phyloP scores from a whole-genome alignment of 53 echinoderm and acorn worm species.

The Paracentrotus lividus region DNA sequence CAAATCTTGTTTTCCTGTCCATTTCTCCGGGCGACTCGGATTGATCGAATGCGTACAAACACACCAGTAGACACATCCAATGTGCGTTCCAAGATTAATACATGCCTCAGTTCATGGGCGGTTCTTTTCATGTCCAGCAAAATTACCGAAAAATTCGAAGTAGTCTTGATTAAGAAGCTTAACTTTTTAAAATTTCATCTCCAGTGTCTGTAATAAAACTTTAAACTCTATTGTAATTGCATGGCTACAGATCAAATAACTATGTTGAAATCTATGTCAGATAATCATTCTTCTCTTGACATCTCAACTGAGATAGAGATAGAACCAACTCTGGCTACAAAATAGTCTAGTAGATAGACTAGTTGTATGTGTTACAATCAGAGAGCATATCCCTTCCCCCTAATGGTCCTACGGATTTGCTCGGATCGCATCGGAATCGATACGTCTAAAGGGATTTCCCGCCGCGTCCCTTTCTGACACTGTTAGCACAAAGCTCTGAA shows the following conservation, averaged over 20 bases:
- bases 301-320: not conserved
- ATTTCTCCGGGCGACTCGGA: conserved; percentile 14
- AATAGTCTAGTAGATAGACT: not conserved
- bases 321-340: not conserved
- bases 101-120: conserved; percentile 40
- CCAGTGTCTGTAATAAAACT: not conserved
- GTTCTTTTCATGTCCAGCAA: conserved; percentile 29
- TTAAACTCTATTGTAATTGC: not conserved
- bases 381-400: conserved; percentile 41
- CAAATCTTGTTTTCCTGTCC: not conserved
- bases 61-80: conserved; percentile 11
- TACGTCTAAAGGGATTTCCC: conserved; percentile 60
- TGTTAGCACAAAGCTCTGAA: conserved; percentile 24
- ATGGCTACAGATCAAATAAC: not conserved
- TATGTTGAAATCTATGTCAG: not conserved
- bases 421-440: conserved; percentile 43
- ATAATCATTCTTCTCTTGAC: not conserved
- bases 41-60: conserved; percentile 48
- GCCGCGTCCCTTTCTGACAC: conserved; percentile 15
- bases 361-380: conserved; percentile 1
- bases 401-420: conserved; percentile 55
- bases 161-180: conserved; percentile 15
- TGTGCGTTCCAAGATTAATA: conserved; percentile 12
- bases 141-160: not conserved
- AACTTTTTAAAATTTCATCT: not conserved